These are phyloP conservation scores for Chrysemys picta DNA, from an alignment of 2,113 vertebrate genomes.

Conservation along the genomic window DNA sequence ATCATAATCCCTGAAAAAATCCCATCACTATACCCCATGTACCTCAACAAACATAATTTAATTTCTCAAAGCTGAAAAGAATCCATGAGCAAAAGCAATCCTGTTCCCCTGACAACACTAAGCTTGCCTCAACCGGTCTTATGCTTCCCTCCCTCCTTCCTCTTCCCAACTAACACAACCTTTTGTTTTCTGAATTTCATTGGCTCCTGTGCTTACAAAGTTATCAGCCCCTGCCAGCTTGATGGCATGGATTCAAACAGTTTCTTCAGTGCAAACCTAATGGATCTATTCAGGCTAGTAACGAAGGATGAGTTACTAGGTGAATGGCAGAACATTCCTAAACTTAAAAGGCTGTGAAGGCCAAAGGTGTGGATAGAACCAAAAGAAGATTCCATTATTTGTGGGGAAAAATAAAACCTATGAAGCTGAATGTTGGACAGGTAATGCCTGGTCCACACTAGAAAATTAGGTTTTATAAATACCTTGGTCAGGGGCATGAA, in stretches of 20 bases:
- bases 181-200: not conserved
- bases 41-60: not conserved
- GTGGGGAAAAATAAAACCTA: not conserved
- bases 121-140: not conserved
- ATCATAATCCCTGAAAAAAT: not conserved
- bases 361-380: not conserved
- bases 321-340: not conserved
- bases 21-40: not conserved
- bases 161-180: slow-evolving; percentile 34
- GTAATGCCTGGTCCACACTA: not conserved
- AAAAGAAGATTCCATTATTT: not conserved
- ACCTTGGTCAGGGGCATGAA: not conserved
- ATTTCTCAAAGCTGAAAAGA: not conserved
- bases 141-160: slow-evolving; percentile 4
- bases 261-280: slow-evolving; percentile 24
- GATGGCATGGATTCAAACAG: slow-evolving; percentile 28
- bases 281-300: slow-evolving; percentile 10
- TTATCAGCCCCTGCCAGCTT: slow-evolving; percentile 24
- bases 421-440: not conserved
- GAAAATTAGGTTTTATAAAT: not conserved
- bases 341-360: not conserved
- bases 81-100: not conserved
- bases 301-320: slow-evolving; percentile 16
- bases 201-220: not conserved
- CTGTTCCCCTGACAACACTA: slow-evolving; percentile 53